Conservation (phyloP, 2,888 invertebrate genomes). For the Geophilus truncorum region DNA sequence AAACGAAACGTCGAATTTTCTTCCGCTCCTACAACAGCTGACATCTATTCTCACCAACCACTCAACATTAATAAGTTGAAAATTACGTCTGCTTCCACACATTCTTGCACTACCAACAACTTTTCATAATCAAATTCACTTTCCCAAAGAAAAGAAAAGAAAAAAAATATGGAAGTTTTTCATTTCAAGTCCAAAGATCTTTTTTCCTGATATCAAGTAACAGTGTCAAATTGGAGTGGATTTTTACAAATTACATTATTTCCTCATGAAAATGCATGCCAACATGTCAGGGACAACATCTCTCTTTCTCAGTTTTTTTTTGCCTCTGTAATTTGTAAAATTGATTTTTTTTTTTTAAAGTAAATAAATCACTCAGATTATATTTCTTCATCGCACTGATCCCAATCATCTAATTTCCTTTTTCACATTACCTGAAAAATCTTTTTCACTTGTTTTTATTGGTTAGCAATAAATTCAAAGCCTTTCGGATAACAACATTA, state of each 20-base stretch:
- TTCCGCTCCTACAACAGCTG: neutral
- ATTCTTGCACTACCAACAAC: neutral
- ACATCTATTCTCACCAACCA: neutral
- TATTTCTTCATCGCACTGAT: too few relatives aligned
- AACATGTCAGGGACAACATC: neutral
- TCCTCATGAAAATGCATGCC: neutral
- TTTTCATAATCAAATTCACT: neutral
- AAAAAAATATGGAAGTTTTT: neutral
- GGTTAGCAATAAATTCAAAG: too few relatives aligned
- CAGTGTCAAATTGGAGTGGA: neutral
- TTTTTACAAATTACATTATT: neutral
- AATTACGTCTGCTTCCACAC: neutral
- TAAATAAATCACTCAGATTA: too few relatives aligned
- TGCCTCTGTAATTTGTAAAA: too few relatives aligned
- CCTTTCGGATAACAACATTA: too few relatives aligned
- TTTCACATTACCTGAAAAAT: too few relatives aligned
- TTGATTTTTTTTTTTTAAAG: too few relatives aligned
- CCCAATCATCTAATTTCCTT: too few relatives aligned
- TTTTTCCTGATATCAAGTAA: neutral
- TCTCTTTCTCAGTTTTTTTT: too few relatives aligned
- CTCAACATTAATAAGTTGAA: conserved; percentile 12
- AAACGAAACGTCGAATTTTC: conserved; percentile 17
- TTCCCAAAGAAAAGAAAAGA: neutral
- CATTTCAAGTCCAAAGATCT: neutral
- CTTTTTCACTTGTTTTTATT: too few relatives aligned